These are phyloP conservation scores for Darevskia mixta DNA, from an alignment of 2,797 vertebrate species.

Conservation along the genomic window DNA sequence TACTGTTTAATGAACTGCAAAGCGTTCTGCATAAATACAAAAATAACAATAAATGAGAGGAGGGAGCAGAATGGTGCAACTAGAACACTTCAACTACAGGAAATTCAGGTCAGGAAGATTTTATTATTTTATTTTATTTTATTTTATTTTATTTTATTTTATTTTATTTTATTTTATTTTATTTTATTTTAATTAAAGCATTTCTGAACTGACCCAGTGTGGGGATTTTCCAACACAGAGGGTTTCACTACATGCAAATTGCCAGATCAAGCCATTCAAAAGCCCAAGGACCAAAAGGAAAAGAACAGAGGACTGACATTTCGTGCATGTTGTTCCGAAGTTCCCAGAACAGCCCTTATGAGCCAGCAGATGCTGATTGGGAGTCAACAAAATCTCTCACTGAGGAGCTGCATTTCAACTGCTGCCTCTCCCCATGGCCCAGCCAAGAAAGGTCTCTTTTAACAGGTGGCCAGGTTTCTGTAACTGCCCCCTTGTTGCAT, in stretches of 20 bases:
- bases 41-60: accelerated
- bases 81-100: background rate
- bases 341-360: background rate
- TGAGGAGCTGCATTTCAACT: background rate
- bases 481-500: background rate
- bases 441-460: background rate
- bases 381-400: background rate
- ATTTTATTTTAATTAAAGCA: too few species aligned
- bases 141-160: too few species aligned
- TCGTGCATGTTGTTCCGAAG: background rate
- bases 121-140: too few species aligned
- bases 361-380: background rate
- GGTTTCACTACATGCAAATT: background rate
- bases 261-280: background rate
- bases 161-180: too few species aligned
- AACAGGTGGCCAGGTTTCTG: background rate
- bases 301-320: background rate
- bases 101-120: background rate
- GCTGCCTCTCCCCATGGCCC: background rate
- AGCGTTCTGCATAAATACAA: constrained; percentile 85
- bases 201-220: background rate
- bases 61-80: accelerated
- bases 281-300: background rate
- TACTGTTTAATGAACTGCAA: constrained; percentile 98
- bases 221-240: background rate